These are phyloP conservation scores for Microctenopoma steveboyesi DNA, from an alignment of 2,797 vertebrate species.

Conservation along the genomic window DNA sequence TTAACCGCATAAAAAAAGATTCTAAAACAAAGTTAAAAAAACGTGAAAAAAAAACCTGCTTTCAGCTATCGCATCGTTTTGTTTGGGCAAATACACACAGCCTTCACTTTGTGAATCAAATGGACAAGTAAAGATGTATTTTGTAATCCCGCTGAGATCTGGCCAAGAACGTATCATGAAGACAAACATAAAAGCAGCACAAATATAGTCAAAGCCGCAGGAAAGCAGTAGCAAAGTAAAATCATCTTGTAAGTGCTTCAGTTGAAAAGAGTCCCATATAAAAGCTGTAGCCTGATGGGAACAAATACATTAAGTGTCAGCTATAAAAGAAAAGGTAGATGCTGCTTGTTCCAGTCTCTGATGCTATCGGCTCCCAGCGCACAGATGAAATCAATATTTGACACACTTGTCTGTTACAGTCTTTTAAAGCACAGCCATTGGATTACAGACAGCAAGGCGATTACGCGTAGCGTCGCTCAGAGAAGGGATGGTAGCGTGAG, in stretches of 20 bases:
- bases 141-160: conserved; percentile 3
- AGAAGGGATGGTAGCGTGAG: conserved; percentile 7
- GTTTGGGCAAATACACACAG: not conserved
- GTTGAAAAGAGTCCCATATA: conserved; percentile 1
- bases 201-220: conserved; percentile 30
- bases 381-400: conserved; percentile 52
- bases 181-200: conserved; percentile 22
- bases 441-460: conserved; percentile 50
- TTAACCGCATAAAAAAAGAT: not conserved
- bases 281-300: conserved; percentile 38
- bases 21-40: not conserved
- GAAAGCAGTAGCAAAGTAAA: not conserved
- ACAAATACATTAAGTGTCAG: conserved; percentile 24
- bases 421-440: conserved; percentile 44
- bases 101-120: not conserved
- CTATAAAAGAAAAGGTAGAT: conserved; percentile 6
- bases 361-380: conserved; percentile 40
- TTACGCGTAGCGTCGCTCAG: conserved; percentile 36
- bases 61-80: not conserved
- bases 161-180: not conserved
- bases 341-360: conserved; percentile 23
- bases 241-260: conserved; percentile 1
- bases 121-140: not conserved
- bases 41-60: no score
- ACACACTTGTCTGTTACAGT: conserved; percentile 51